Evolutionary conservation across 2,888 invertebrate species (phyloP).

Genomic region (Eristalis intricaria): DNA sequence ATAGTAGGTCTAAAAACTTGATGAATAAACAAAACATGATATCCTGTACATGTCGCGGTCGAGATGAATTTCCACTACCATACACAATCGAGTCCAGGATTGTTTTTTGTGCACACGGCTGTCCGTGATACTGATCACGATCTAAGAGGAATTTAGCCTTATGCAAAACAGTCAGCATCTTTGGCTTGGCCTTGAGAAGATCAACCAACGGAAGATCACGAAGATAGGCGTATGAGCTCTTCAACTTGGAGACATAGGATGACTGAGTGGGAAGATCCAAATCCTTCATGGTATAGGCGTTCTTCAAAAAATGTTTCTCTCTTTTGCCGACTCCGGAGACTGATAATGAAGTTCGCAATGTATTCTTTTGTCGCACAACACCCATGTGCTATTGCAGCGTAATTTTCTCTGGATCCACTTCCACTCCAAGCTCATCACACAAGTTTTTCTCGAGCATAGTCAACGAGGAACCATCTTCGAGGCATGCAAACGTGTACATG

Average conservation of each 20-base stretch:
- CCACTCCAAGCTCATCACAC: background rate
- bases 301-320: background rate
- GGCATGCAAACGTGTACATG: background rate
- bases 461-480: constrained; percentile 6
- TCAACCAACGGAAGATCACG: background rate
- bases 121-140: background rate
- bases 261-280: background rate
- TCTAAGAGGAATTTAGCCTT: background rate
- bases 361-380: background rate
- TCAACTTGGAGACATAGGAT: background rate
- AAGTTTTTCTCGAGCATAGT: too few relatives aligned
- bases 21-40: too few relatives aligned
- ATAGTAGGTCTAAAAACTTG: too few relatives aligned
- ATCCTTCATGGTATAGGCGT: background rate
- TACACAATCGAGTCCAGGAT: too few relatives aligned
- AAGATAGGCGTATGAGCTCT: background rate
- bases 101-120: too few relatives aligned
- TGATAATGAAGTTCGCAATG: background rate
- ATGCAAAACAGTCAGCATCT: constrained; percentile 5
- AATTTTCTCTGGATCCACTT: background rate
- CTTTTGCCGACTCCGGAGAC: background rate
- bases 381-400: constrained; percentile 6
- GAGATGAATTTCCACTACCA: too few relatives aligned
- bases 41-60: too few relatives aligned
- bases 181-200: background rate